Evolutionary conservation across 2,888 invertebrate genomes (phyloP).

Genomic region (Anoplius nigerrimus): DNA sequence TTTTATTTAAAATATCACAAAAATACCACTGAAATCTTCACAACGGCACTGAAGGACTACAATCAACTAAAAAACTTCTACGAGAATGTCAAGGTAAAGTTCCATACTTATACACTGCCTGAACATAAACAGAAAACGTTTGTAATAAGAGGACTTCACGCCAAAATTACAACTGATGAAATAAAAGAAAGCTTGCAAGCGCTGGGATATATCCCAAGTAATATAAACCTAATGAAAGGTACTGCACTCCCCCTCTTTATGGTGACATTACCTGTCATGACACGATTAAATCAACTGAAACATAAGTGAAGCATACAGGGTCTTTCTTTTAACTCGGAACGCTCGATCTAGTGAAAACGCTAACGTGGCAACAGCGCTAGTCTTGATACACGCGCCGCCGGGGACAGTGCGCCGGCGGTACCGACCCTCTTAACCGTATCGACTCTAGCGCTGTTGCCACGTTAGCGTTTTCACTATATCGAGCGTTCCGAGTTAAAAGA

Average conservation of each 20-base stretch:
- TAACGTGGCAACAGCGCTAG: too few relatives aligned
- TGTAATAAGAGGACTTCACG: conserved; percentile 11
- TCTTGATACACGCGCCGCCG: too few relatives aligned
- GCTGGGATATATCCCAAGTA: conserved; percentile 8
- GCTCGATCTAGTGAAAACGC: too few relatives aligned
- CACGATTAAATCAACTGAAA: too few relatives aligned
- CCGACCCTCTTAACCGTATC: too few relatives aligned
- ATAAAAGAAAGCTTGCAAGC: conserved; percentile 11
- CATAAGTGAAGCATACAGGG: too few relatives aligned
- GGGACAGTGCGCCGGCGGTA: too few relatives aligned
- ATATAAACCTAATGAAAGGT: conserved; percentile 47
- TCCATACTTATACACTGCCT: conserved; percentile 9
- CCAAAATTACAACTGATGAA: neutral
- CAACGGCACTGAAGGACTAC: neutral
- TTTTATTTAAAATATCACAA: neutral
- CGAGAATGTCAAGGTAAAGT: neutral
- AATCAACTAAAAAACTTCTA: neutral
- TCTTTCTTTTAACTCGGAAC: too few relatives aligned
- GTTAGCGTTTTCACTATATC: too few relatives aligned
- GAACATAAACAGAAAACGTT: conserved; percentile 1
- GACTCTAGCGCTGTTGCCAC: too few relatives aligned
- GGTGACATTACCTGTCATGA: conserved; percentile 37
- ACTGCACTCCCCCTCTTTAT: conserved; percentile 41
- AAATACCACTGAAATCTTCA: neutral
- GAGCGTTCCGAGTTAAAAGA: too few relatives aligned